phyloP scores from a whole-genome alignment of 2,888 invertebrate species.

The Thecocarcelia acutangulata region DNA sequence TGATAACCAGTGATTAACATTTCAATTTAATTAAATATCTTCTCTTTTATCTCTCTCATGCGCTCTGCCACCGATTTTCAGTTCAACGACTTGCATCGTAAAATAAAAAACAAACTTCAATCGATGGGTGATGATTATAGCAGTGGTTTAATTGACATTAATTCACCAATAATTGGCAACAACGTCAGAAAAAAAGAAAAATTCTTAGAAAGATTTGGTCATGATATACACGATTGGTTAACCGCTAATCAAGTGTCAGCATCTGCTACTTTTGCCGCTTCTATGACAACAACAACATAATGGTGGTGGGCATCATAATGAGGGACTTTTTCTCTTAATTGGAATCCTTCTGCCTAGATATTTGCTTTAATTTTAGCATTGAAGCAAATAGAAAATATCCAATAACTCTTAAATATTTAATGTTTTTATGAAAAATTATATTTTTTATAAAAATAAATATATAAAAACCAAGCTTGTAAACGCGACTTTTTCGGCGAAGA shows the following conservation, averaged over 20 bases:
- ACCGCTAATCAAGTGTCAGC: constrained; percentile 58
- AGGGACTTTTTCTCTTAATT: constrained; percentile 69
- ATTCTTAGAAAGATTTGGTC: constrained; percentile 75
- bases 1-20: too few species aligned
- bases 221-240: constrained; percentile 76
- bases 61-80: constrained; percentile 54
- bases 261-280: constrained; percentile 65
- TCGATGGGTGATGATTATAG: constrained; percentile 44
- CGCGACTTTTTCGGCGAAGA: too few species aligned
- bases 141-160: constrained; percentile 66
- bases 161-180: constrained; percentile 74
- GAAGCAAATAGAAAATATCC: too few species aligned
- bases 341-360: constrained; percentile 67
- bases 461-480: too few species aligned
- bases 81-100: constrained; percentile 73
- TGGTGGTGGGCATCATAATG: constrained; percentile 72
- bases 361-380: constrained; percentile 39
- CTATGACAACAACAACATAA: constrained; percentile 70
- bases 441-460: too few species aligned
- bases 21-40: too few species aligned
- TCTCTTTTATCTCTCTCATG: background rate
- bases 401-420: too few species aligned
- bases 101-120: constrained; percentile 70
- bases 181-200: constrained; percentile 72
- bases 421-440: too few species aligned